Conservation (phyloP, 2,797 vertebrate genomes). For the Pangasius mekongensis region DNA sequence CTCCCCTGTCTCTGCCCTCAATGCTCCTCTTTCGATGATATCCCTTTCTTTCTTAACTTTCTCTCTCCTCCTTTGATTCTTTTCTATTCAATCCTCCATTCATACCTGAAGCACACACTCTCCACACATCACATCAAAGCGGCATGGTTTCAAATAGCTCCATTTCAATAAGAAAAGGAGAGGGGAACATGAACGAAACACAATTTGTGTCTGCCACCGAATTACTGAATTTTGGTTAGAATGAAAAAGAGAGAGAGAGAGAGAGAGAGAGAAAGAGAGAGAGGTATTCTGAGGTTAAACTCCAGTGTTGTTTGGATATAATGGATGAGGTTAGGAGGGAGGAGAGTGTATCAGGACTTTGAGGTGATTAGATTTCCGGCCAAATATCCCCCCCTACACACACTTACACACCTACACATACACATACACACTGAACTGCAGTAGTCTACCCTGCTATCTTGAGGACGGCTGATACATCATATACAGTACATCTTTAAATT, state of each 20-base stretch:
- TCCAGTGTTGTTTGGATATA: not conserved
- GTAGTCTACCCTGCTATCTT: no score
- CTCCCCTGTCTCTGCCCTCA: not conserved
- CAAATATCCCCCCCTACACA: not conserved
- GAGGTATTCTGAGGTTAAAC: not conserved
- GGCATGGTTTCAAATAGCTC: not conserved
- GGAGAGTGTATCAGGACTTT: constrained; percentile 13
- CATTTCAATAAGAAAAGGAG: constrained; percentile 39
- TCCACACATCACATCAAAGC: constrained; percentile 3
- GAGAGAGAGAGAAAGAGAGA: not conserved
- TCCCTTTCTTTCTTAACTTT: not conserved
- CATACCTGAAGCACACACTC: not conserved
- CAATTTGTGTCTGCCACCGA: not conserved
- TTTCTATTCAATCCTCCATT: constrained; percentile 6
- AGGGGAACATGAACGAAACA: not conserved
- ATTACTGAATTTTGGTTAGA: constrained; percentile 15
- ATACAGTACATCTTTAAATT: not conserved
- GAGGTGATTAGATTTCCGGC: not conserved
- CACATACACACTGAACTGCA: not conserved
- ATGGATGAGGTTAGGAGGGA: not conserved
- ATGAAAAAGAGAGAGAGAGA: not conserved
- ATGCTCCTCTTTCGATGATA: not conserved
- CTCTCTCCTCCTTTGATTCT: not conserved
- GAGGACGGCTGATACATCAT: not conserved
- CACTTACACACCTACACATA: constrained; percentile 7